Percentiles rank a stretch among this genome's conserved stretches.
These are phyloP conservation scores for Tyrophagus putrescentiae DNA, from an alignment of 1,140 invertebrate species.

Conservation along the genomic window DNA sequence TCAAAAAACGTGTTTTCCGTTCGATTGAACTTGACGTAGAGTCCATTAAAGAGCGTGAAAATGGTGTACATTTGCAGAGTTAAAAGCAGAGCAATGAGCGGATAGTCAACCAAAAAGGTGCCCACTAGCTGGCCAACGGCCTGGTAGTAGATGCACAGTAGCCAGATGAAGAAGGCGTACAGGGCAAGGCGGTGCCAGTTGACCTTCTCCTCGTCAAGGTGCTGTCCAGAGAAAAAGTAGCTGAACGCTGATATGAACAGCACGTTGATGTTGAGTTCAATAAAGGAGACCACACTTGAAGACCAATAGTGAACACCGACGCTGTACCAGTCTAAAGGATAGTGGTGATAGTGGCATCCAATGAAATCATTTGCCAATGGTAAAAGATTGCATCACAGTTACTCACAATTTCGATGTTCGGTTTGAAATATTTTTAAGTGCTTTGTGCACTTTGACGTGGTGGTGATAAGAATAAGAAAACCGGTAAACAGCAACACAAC, in stretches of 20 bases:
- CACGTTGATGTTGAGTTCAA: neutral
- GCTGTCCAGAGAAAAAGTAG: no score
- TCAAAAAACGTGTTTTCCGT: neutral
- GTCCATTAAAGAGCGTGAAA: neutral
- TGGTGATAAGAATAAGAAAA: no score
- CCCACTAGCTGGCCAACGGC: neutral
- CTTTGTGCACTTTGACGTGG: no score
- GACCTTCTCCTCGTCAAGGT: neutral
- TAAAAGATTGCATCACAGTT: no score
- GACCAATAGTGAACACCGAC: constrained; percentile 10
- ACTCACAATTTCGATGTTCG: constrained; percentile 9
- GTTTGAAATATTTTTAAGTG: constrained; percentile 1
- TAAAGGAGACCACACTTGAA: neutral
- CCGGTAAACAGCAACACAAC: no score
- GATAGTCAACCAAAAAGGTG: neutral
- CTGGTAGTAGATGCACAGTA: neutral
- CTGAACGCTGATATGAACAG: neutral
- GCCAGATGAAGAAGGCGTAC: neutral
- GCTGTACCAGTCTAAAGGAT: constrained; percentile 15
- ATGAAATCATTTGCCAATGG: no score
- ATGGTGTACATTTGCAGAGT: neutral
- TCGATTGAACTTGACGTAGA: neutral
- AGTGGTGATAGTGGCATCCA: no score
- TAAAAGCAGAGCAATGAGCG: no score
- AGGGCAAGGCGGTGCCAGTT: neutral